Conservation (phyloP, 2,888 invertebrate genomes). For the Branchellion lobata region DNA sequence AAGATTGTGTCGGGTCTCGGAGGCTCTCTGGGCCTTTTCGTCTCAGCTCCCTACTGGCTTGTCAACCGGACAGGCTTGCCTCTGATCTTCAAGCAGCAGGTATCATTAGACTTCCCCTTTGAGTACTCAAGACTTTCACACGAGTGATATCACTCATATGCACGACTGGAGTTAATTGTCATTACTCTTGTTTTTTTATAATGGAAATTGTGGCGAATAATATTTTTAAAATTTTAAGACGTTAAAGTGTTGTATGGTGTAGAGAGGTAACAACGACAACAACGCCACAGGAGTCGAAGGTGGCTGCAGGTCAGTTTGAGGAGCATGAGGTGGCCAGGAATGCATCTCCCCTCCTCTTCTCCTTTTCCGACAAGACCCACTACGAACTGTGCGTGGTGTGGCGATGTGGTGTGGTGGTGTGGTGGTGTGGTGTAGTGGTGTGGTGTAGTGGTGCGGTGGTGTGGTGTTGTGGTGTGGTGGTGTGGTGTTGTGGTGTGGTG, state of each 20-base stretch:
- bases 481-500: too few species aligned
- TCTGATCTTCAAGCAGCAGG: conserved; percentile 86
- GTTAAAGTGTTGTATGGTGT: too few species aligned
- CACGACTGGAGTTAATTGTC: too few species aligned
- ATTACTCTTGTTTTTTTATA: background rate
- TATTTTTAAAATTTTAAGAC: background rate
- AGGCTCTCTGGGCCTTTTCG: conserved; percentile 71
- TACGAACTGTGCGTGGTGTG: conserved; percentile 41
- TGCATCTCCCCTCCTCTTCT: conserved; percentile 87
- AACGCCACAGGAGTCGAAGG: conserved; percentile 59
- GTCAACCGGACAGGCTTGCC: conserved; percentile 93
- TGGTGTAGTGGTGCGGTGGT: too few species aligned
- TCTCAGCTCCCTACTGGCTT: conserved; percentile 88
- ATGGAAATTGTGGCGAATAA: background rate
- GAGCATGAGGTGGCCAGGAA: conserved; percentile 92
- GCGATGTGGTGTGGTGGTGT: background rate
- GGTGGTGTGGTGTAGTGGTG: too few species aligned
- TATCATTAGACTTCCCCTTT: conserved; percentile 20
- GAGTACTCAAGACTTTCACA: background rate
- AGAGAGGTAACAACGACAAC: too few species aligned
- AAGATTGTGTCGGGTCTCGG: conserved; percentile 69
- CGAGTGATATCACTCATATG: background rate
- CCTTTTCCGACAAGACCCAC: conserved; percentile 85
- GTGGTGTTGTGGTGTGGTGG: too few species aligned
- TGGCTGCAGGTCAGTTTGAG: conserved; percentile 76